Percentiles rank a stretch among this genome's conserved stretches.
These are phyloP conservation scores for Mimachlamys varia DNA, from an alignment of 2,888 invertebrate genomes.

Conservation along the genomic window DNA sequence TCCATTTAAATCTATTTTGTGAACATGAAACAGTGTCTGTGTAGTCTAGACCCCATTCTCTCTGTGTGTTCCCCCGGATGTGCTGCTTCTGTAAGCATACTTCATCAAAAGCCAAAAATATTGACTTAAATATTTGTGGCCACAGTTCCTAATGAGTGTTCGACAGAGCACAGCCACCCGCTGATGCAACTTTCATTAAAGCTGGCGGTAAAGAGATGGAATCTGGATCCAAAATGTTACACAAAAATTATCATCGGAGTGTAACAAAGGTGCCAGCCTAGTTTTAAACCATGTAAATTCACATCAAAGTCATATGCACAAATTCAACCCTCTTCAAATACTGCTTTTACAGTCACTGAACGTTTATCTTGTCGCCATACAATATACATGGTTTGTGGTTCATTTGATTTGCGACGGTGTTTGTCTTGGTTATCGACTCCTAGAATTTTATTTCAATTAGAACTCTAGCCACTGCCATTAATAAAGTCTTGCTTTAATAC, in stretches of 20 bases:
- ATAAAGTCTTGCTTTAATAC: background rate
- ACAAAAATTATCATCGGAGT: background rate
- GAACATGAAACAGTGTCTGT: background rate
- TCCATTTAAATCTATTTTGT: conserved; percentile 14
- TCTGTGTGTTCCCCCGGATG: background rate
- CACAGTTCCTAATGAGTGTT: conserved; percentile 7
- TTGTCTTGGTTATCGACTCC: conserved; percentile 8
- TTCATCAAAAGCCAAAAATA: conserved; percentile 29
- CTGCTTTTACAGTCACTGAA: background rate
- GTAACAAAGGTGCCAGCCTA: conserved; percentile 8
- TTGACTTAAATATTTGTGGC: conserved; percentile 26
- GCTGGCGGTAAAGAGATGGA: conserved; percentile 22
- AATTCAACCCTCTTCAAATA: conserved; percentile 5
- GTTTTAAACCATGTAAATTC: conserved; percentile 18
- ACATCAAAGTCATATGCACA: conserved; percentile 6
- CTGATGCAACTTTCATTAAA: conserved; percentile 31
- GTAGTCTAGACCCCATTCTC: background rate
- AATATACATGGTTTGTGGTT: background rate
- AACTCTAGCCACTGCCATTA: conserved; percentile 14
- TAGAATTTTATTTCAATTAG: conserved; percentile 9
- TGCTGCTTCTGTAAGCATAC: background rate
- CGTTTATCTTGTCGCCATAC: conserved; percentile 9
- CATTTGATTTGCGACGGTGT: background rate
- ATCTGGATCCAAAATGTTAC: conserved; percentile 31
- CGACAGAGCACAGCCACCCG: background rate